phyloP scores from a whole-genome alignment of 2,797 vertebrate genomes.

The Sebastes goodei region DNA sequence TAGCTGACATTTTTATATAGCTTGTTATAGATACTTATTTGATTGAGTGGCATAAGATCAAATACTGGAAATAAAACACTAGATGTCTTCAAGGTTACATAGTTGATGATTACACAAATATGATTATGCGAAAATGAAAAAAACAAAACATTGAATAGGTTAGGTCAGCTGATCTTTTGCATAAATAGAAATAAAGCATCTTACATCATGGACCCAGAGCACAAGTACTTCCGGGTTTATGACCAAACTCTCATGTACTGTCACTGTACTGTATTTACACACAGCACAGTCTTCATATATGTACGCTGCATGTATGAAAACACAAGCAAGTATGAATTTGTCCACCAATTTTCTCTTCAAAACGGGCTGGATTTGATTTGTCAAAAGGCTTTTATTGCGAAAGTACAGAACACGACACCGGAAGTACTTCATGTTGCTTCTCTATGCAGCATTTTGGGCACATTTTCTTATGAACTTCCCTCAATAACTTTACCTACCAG shows the following conservation, averaged over 20 bases:
- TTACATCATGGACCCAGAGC: background rate
- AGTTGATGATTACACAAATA: too few species aligned
- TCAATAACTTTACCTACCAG: background rate
- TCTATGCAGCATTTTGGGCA: background rate
- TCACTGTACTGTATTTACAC: background rate
- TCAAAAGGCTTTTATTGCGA: conserved; percentile 38
- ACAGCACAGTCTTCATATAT: background rate
- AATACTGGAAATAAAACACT: background rate
- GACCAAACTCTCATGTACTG: background rate
- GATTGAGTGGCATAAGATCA: background rate
- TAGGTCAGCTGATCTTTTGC: background rate
- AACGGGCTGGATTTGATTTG: fast-evolving
- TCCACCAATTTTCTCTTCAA: background rate
- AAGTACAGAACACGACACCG: background rate
- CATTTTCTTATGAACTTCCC: background rate
- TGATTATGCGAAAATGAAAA: too few species aligned
- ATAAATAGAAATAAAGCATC: background rate
- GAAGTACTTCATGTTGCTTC: conserved; percentile 12
- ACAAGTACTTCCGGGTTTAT: background rate
- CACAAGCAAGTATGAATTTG: background rate
- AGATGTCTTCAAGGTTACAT: background rate
- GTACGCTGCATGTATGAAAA: background rate
- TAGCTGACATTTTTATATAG: background rate
- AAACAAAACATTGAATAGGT: background rate
- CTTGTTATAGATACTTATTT: background rate